Conservation (phyloP, 2,888 invertebrate genomes). For the Volucella inanis region DNA sequence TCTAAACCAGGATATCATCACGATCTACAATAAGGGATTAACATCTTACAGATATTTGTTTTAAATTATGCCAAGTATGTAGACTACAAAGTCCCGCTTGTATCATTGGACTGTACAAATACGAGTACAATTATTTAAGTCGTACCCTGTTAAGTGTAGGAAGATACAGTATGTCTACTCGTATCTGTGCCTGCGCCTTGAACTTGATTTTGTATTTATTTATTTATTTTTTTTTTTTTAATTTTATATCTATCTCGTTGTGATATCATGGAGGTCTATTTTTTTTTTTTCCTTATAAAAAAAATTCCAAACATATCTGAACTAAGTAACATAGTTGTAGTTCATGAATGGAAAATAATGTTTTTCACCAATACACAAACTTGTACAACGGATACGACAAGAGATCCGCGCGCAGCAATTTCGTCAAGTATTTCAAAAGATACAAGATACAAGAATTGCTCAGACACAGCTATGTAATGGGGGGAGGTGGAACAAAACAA, state of each 20-base stretch:
- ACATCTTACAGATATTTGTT: slow-evolving; percentile 69
- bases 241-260: slow-evolving; percentile 35
- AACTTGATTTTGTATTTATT: slow-evolving; percentile 54
- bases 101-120: slow-evolving; percentile 7
- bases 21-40: slow-evolving; percentile 61
- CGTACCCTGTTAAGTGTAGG: slow-evolving; percentile 19
- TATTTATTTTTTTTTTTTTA: slow-evolving; percentile 1
- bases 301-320: slow-evolving; percentile 60
- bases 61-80: slow-evolving; percentile 65
- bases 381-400: slow-evolving; percentile 17
- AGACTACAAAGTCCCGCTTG: slow-evolving; percentile 68
- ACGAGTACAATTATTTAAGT: slow-evolving; percentile 47
- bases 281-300: slow-evolving; percentile 6
- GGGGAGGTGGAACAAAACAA: not conserved
- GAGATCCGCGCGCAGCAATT: slow-evolving; percentile 38
- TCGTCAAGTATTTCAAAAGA: slow-evolving; percentile 70
- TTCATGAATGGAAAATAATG: slow-evolving; percentile 72
- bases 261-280: slow-evolving; percentile 63
- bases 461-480: slow-evolving; percentile 53
- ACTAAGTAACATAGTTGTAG: slow-evolving; percentile 50
- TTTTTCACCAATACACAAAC: slow-evolving; percentile 35
- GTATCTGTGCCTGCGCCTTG: slow-evolving; percentile 42
- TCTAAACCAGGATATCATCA: slow-evolving; percentile 64
- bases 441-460: slow-evolving; percentile 72
- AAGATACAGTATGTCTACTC: not conserved